Base-by-base conservation (phyloP, 2,888 invertebrate genomes). In the Notodonta ziczac region DNA sequence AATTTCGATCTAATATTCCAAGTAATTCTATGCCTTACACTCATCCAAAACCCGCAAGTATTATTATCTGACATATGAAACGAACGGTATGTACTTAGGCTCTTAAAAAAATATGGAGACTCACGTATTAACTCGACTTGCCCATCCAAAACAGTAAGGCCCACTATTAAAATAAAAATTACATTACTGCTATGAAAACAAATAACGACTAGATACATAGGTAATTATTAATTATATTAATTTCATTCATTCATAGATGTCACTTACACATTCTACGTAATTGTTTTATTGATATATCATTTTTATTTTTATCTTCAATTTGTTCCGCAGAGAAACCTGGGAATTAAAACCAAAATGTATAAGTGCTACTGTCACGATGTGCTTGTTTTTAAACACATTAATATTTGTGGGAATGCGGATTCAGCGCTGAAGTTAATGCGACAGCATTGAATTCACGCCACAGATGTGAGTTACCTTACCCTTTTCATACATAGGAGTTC, bases 71-170 rank as follows among this genome's bases (percentile, higher is more conserved):
- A 24, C 24, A 24, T 24, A 2, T 24, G 2, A 24, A 24, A 24
- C 24, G 24, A 24, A 24, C 24, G 24, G 24, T 24, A 2, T 24
- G 2, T 1, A 24, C 24, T 24, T 24, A 24, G 24, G 2, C 24
- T 24, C 24, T 24, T 24, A 10, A 58, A 48, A 10, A n/a, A 14
- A 16, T 46, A 48, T 35, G 50, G 35, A 46, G 12, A 77, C 88
- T 80, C 79, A 90, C 90, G 54, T 69, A 90, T 89, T 80, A 86
- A 90, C 73, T 88, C 88, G 4, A 90, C 87, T 67, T 88, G 85
- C 75, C 89, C 87, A 48, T 90, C 90, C 14, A 90, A 54, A 7
- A 66, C 12, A 13, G 77, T 70, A 63, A 88, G 56, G 58, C 82
- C 83, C 53, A 84, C 90, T 90, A 73, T 51, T 63, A 55, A 57